Conservation (phyloP, 2,797 vertebrate species). For the Trachops cirrhosus region DNA sequence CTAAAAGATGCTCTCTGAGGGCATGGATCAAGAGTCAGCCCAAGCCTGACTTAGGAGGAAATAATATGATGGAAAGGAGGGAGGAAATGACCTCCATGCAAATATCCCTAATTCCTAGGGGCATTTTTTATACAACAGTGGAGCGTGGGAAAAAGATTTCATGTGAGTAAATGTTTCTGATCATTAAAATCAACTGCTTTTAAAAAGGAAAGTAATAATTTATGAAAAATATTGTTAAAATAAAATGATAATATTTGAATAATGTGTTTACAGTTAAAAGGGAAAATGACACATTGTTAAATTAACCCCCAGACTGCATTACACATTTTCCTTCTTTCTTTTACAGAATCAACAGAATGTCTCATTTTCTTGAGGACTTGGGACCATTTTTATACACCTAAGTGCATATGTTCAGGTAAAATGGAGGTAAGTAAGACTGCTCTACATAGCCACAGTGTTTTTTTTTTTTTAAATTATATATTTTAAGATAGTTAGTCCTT, state of each 20-base stretch:
- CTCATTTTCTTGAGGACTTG: neutral
- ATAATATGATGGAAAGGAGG: neutral
- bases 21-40: neutral
- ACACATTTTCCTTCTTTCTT: neutral
- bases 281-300: neutral
- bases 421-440: neutral
- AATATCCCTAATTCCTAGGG: neutral
- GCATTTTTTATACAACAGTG: neutral
- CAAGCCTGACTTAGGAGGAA: neutral
- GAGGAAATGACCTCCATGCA: neutral
- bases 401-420: neutral
- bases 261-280: neutral
- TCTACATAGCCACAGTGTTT: neutral
- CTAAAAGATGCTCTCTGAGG: neutral
- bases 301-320: neutral
- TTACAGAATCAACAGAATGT: neutral
- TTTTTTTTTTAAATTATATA: neutral
- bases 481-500: neutral
- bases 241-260: neutral
- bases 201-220: constrained; percentile 3
- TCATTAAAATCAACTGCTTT: neutral
- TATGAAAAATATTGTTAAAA: neutral
- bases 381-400: neutral
- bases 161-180: neutral
- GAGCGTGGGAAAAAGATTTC: neutral